Conservation (phyloP, 2,797 vertebrate species). For the Myotis planiceps region DNA sequence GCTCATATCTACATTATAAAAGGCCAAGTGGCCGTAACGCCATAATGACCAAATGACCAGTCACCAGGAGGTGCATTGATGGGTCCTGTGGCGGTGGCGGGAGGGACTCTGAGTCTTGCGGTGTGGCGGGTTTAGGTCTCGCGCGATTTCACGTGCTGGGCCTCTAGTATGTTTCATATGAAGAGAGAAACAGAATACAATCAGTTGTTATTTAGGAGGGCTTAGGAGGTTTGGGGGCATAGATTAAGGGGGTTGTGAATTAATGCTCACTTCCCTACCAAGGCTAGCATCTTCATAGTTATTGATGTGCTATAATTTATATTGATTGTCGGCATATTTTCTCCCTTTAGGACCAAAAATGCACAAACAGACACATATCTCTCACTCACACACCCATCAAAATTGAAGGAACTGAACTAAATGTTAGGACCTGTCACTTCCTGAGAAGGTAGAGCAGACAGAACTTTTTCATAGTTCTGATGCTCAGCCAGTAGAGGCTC, state of each 20-base stretch:
- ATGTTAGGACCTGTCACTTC: not conserved
- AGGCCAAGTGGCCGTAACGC: too few species aligned
- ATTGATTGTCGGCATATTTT: not conserved
- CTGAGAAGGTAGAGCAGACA: not conserved
- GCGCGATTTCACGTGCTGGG: too few species aligned
- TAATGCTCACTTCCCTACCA: not conserved
- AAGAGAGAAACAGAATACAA: constrained; percentile 13
- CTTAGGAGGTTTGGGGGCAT: not conserved
- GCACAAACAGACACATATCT: not conserved
- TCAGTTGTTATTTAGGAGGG: not conserved
- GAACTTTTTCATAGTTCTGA: not conserved
- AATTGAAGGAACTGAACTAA: not conserved
- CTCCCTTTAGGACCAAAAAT: not conserved
- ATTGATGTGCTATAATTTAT: not conserved
- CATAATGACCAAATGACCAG: too few species aligned
- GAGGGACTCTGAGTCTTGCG: too few species aligned
- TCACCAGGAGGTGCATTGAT: too few species aligned
- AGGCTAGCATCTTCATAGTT: not conserved
- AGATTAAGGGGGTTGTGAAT: constrained; percentile 1
- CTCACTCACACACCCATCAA: not conserved
- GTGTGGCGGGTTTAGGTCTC: too few species aligned
- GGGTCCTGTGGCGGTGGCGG: too few species aligned
- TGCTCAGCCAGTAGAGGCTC: not conserved
- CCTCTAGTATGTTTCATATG: not conserved
- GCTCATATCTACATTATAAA: not conserved